Evolutionary conservation across 1,140 invertebrate species (phyloP).

Genomic region (Eueides isabella): DNA sequence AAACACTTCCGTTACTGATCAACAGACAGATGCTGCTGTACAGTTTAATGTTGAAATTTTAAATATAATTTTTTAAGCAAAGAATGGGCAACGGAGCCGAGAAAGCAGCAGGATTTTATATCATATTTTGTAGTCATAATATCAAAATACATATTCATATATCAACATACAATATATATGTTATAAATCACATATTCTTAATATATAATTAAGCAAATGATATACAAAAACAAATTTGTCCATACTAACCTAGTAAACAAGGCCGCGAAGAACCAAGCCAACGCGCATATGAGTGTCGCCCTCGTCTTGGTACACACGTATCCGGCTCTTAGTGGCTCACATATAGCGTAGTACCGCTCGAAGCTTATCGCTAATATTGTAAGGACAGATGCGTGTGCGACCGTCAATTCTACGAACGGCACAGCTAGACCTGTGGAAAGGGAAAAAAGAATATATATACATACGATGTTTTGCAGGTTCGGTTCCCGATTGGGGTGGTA

Average conservation of each 20-base stretch:
- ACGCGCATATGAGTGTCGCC: slow-evolving; percentile 90
- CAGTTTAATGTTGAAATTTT: too few relatives aligned
- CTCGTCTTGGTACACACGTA: slow-evolving; percentile 95
- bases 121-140: too few relatives aligned
- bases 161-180: too few relatives aligned
- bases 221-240: not conserved
- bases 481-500: too few relatives aligned
- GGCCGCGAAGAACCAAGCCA: slow-evolving; percentile 93
- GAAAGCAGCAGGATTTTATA: too few relatives aligned
- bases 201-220: too few relatives aligned
- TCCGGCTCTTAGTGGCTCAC: slow-evolving; percentile 93
- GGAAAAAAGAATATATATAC: not conserved
- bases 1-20: too few relatives aligned
- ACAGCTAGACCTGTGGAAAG: slow-evolving; percentile 93
- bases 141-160: too few relatives aligned
- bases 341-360: slow-evolving; percentile 97
- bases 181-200: too few relatives aligned
- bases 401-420: slow-evolving; percentile 95
- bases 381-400: slow-evolving; percentile 95
- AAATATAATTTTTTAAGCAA: too few relatives aligned
- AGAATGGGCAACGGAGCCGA: too few relatives aligned
- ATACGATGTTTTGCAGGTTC: not conserved
- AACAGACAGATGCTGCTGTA: too few relatives aligned
- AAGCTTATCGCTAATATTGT: slow-evolving; percentile 97
- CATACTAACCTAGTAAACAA: slow-evolving; percentile 80